Evolutionary conservation across 2,113 vertebrate genomes (phyloP).

Genomic region (Opisthocomus hoazin): DNA sequence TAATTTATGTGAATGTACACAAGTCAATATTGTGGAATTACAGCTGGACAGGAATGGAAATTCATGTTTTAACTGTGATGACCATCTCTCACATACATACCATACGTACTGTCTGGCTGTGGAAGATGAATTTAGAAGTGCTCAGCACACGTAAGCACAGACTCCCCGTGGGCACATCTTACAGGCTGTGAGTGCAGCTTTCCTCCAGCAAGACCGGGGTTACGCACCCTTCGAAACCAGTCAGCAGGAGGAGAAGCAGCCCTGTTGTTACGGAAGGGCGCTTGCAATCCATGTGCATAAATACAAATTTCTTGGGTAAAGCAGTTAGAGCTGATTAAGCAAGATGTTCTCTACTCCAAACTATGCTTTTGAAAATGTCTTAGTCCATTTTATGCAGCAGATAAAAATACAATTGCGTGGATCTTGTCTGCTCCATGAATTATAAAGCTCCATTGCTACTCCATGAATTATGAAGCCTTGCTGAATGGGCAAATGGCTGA

Average conservation of each 20-base stretch:
- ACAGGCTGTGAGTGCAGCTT: background rate
- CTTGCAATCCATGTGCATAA: background rate
- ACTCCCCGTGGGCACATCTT: background rate
- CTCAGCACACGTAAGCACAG: background rate
- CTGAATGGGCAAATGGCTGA: background rate
- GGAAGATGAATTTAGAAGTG: background rate
- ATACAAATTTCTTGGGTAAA: background rate
- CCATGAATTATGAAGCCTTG: background rate
- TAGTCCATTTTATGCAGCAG: background rate
- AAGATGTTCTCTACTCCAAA: background rate
- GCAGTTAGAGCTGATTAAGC: background rate
- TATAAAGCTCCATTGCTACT: too few species aligned
- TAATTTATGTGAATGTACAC: background rate
- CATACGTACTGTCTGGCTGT: background rate
- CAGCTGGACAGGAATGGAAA: background rate
- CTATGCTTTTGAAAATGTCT: background rate
- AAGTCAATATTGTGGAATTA: background rate
- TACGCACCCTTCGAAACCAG: rapidly evolving
- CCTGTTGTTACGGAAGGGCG: too few species aligned
- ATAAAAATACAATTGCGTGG: background rate
- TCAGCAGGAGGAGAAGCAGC: background rate
- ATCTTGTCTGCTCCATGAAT: background rate
- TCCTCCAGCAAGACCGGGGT: background rate
- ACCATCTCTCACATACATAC: background rate
- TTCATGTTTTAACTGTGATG: background rate